These are phyloP conservation scores for Carduelis carduelis DNA, from an alignment of 2,797 vertebrate genomes.

Conservation along the genomic window DNA sequence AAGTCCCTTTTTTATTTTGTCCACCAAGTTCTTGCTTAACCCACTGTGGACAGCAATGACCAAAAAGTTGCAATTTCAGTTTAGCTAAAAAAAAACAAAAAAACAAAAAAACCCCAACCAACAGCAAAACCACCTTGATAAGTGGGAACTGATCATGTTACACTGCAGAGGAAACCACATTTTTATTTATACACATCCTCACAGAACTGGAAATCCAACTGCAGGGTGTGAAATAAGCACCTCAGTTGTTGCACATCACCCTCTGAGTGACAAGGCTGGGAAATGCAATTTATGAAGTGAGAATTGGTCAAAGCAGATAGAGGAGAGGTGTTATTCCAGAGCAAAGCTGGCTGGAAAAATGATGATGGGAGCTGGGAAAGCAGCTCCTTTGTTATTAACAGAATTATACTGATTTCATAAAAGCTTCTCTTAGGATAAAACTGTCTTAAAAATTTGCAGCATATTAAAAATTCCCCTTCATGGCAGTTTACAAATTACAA, in stretches of 20 bases:
- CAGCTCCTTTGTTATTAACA: neutral
- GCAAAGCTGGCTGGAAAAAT: neutral
- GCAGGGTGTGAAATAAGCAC: neutral
- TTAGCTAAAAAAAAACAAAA: neutral
- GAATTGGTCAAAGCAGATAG: neutral
- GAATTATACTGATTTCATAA: neutral
- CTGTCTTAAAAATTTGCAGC: neutral
- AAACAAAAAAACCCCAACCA: neutral
- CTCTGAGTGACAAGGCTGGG: neutral
- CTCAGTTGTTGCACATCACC: neutral
- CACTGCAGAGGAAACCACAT: neutral
- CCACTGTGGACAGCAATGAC: accelerated
- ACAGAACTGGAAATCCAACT: neutral
- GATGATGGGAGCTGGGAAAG: neutral
- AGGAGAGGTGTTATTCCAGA: neutral
- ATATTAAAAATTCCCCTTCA: neutral
- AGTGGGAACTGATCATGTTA: neutral
- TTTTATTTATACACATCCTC: neutral
- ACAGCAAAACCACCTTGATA: neutral
- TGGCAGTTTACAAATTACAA: neutral
- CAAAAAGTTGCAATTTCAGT: neutral
- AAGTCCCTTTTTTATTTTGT: neutral
- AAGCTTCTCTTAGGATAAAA: neutral
- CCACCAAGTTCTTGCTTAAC: neutral
- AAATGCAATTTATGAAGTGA: neutral